These are phyloP conservation scores for Sinhomidia bicolor DNA, from an alignment of 2,888 invertebrate genomes.

Conservation along the genomic window DNA sequence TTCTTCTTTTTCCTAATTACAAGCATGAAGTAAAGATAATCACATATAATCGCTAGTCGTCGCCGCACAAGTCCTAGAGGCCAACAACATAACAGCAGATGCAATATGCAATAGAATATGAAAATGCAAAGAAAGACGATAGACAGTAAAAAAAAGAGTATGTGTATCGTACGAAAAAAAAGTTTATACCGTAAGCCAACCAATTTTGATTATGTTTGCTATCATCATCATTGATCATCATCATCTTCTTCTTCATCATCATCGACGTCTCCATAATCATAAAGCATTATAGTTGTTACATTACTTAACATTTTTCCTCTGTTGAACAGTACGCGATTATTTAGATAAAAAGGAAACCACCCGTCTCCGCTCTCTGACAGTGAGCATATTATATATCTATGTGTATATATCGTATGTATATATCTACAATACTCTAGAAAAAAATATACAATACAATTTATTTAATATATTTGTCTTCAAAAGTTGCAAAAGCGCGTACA, in stretches of 20 bases:
- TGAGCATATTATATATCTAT: too few relatives aligned
- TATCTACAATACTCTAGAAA: too few relatives aligned
- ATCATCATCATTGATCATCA: constrained; percentile 32
- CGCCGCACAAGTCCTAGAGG: constrained; percentile 79
- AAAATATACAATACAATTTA: background rate
- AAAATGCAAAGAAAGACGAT: background rate
- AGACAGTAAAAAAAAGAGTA: background rate
- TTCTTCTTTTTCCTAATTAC: constrained; percentile 79
- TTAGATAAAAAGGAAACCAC: background rate
- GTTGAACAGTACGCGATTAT: constrained; percentile 10
- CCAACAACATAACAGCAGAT: too few relatives aligned
- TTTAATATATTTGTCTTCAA: background rate
- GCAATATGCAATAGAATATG: constrained; percentile 36
- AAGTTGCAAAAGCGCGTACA: too few relatives aligned
- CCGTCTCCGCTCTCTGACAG: background rate
- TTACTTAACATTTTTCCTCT: background rate
- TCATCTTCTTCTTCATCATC: background rate
- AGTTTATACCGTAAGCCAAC: constrained; percentile 52
- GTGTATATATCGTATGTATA: too few relatives aligned
- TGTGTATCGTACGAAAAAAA: background rate
- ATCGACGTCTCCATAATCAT: constrained; percentile 27
- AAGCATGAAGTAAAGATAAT: constrained; percentile 80
- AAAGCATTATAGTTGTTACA: background rate
- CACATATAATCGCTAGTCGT: constrained; percentile 80
- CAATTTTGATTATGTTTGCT: constrained; percentile 76